A percentile compares a stretch with the other conserved stretches of the same genome.
These are phyloP conservation scores for Drosophila tsacasi DNA, from an alignment of 1,140 invertebrate genomes.

Conservation along the genomic window DNA sequence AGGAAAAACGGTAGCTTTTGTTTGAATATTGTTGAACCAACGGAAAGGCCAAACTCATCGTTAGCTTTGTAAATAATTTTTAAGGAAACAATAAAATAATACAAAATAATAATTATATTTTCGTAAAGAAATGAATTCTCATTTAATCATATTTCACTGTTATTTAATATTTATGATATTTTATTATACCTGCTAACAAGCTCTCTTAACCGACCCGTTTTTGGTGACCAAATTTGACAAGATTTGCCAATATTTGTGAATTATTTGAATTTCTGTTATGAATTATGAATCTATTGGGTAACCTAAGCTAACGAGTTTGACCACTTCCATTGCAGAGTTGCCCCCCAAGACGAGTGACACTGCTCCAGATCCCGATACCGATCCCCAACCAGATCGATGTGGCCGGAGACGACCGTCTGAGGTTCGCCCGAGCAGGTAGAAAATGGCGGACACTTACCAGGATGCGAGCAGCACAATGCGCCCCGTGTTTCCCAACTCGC, in stretches of 20 bases:
- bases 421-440: slow-evolving; percentile 46
- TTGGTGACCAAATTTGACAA: slow-evolving; percentile 65
- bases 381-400: slow-evolving; percentile 29
- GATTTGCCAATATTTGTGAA: slow-evolving; percentile 65
- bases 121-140: background rate
- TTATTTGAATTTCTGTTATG: slow-evolving; percentile 33
- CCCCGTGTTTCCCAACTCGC: slow-evolving; percentile 80
- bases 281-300: slow-evolving; percentile 19
- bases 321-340: slow-evolving; percentile 26
- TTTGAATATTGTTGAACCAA: background rate
- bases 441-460: slow-evolving; percentile 77
- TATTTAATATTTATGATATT: no score
- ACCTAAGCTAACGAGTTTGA: slow-evolving; percentile 29
- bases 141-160: background rate
- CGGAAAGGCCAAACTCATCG: background rate
- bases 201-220: slow-evolving; percentile 6
- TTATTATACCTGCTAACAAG: slow-evolving; percentile 16
- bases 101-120: background rate
- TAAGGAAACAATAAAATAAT: background rate
- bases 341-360: slow-evolving; percentile 11
- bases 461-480: slow-evolving; percentile 78
- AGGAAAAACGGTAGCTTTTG: no score
- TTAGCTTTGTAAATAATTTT: background rate
- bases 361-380: slow-evolving; percentile 13
- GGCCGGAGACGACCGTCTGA: slow-evolving; percentile 34